Percentiles rank a stretch among this genome's conserved stretches.
Conservation (phyloP, 2,888 invertebrate genomes). For the Pimpla rufipes region DNA sequence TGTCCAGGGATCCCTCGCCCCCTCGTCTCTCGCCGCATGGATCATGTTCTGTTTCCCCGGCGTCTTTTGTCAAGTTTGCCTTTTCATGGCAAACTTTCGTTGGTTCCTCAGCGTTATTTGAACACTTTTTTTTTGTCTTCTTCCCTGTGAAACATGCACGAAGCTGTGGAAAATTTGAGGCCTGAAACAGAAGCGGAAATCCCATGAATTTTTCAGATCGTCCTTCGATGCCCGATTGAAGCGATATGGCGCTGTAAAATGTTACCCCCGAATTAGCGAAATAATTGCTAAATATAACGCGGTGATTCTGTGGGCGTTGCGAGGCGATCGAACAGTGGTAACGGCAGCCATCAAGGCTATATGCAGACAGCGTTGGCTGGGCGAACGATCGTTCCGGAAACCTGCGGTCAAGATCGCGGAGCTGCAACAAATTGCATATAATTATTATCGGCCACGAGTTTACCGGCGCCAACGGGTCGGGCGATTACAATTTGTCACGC, state of each 20-base stretch:
- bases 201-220: no score
- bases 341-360: neutral
- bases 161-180: no score
- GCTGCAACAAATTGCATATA: slow-evolving; percentile 57
- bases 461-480: slow-evolving; percentile 43
- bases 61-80: no score
- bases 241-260: no score
- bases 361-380: neutral
- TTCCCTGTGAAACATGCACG: no score
- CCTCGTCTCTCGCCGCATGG: neutral
- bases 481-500: slow-evolving; percentile 62
- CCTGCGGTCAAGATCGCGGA: slow-evolving; percentile 38
- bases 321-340: neutral
- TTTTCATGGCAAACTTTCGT: no score
- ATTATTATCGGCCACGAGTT: slow-evolving; percentile 57
- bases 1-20: neutral
- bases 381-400: slow-evolving; percentile 49
- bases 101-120: no score
- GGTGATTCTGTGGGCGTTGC: neutral
- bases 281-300: neutral
- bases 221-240: no score
- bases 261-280: neutral
- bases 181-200: no score
- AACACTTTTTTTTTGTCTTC: no score
- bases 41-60: no score